Evolutionary conservation across 1,140 invertebrate species (phyloP).

Genomic region (Nixonia krombeini): DNA sequence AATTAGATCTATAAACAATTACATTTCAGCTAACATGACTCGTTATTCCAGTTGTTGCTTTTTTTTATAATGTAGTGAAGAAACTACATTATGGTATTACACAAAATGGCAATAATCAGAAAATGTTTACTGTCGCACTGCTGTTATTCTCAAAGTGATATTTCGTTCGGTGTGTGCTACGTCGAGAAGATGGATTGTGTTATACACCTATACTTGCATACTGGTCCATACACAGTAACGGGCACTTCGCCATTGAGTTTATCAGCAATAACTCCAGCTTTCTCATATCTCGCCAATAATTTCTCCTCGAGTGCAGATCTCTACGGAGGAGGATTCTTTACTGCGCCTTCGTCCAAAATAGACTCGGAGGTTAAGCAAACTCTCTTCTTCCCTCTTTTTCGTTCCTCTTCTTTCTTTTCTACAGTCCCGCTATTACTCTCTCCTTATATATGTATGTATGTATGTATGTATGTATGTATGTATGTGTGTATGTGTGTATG

Average conservation of each 20-base stretch:
- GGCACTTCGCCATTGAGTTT: constrained; percentile 41
- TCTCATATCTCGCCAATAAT: constrained; percentile 67
- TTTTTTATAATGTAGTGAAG: no score
- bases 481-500: no score
- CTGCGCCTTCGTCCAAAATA: no score
- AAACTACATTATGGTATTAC: no score
- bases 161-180: no score
- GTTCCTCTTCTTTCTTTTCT: no score
- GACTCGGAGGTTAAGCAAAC: not conserved
- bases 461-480: constrained; percentile 18
- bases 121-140: not conserved
- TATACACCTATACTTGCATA: constrained; percentile 4
- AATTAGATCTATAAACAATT: no score
- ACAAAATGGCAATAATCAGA: no score
- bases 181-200: constrained; percentile 7
- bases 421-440: not conserved
- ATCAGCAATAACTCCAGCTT: constrained; percentile 62
- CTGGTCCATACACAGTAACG: not conserved
- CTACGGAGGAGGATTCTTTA: constrained; percentile 6
- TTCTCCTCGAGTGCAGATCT: constrained; percentile 53
- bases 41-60: no score
- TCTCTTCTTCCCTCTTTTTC: not conserved
- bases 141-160: not conserved
- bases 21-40: no score
- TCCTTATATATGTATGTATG: not conserved